A percentile compares a stretch with the other conserved stretches of the same genome.
Conservation (phyloP, 2,888 invertebrate species). For the Caenorhabditis angaria region DNA sequence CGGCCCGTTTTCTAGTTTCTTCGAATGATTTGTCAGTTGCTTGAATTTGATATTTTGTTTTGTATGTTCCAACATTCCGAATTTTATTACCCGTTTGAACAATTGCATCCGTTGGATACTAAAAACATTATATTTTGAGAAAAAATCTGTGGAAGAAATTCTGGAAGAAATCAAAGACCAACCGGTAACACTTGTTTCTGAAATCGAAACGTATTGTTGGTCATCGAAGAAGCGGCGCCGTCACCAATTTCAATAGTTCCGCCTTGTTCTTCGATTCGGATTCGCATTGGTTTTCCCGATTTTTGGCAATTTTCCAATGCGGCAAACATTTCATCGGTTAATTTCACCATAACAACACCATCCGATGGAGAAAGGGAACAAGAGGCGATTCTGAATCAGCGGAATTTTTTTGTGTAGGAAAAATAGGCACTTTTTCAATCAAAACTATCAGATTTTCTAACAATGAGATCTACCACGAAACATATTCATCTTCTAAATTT, state of each 20-base stretch:
- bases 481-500: neutral
- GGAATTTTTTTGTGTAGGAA: neutral
- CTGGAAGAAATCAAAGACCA: conserved; percentile 9
- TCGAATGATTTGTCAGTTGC: conserved; percentile 67
- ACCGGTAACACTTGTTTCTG: conserved; percentile 36
- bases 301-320: conserved; percentile 48
- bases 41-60: conserved; percentile 51
- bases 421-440: neutral
- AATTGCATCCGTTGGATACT: conserved; percentile 40
- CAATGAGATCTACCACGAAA: neutral
- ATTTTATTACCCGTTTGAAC: conserved; percentile 31
- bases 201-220: conserved; percentile 36
- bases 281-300: conserved; percentile 30
- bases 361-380: conserved; percentile 5
- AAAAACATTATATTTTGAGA: conserved; percentile 2
- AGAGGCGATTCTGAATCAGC: neutral
- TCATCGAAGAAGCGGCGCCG: conserved; percentile 30
- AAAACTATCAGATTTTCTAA: neutral
- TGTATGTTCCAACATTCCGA: conserved; percentile 39
- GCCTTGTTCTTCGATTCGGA: conserved; percentile 46
- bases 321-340: conserved; percentile 65
- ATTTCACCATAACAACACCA: conserved; percentile 55
- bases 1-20: conserved; percentile 63
- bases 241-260: conserved; percentile 38
- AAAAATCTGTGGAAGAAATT: neutral